phyloP scores from a whole-genome alignment of 2,113 vertebrate genomes.

The Mesoclemmys tuberculata region DNA sequence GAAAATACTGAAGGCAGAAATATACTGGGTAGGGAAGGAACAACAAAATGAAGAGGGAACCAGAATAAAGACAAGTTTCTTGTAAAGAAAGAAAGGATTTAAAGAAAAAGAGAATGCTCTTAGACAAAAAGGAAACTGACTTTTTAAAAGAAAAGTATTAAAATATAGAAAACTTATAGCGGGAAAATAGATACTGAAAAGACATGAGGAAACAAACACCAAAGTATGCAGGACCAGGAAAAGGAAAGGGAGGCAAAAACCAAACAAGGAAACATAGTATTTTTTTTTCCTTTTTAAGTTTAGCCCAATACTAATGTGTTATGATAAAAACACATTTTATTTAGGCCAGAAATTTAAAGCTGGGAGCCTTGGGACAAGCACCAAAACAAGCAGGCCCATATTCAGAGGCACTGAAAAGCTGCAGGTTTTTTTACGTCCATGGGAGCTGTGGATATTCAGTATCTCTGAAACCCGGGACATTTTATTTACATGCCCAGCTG shows the following conservation, averaged over 20 bases:
- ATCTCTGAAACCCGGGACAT: not conserved
- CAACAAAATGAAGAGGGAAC: not conserved
- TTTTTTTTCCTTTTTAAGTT: not conserved
- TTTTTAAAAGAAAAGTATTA: not conserved
- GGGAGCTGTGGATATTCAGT: not conserved
- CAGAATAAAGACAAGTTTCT: not conserved
- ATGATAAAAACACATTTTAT: not conserved
- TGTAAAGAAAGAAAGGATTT: not conserved
- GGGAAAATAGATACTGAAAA: not conserved
- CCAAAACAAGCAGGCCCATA: fast-evolving
- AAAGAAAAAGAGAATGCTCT: not conserved
- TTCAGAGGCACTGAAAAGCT: not conserved
- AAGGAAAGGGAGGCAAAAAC: not conserved
- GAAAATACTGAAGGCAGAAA: too few relatives aligned
- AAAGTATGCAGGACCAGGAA: not conserved
- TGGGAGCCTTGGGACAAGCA: not conserved
- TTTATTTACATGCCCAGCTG: not conserved
- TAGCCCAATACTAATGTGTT: not conserved
- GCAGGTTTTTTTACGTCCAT: not conserved
- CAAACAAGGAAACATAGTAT: not conserved
- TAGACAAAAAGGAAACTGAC: not conserved
- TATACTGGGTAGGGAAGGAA: not conserved
- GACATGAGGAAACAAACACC: not conserved
- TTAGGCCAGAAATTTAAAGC: not conserved
- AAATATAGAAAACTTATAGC: not conserved